Percentiles rank a stretch among this genome's conserved stretches.
phyloP scores from a whole-genome alignment of 1,140 invertebrate genomes.

The Habropoda laboriosa region DNA sequence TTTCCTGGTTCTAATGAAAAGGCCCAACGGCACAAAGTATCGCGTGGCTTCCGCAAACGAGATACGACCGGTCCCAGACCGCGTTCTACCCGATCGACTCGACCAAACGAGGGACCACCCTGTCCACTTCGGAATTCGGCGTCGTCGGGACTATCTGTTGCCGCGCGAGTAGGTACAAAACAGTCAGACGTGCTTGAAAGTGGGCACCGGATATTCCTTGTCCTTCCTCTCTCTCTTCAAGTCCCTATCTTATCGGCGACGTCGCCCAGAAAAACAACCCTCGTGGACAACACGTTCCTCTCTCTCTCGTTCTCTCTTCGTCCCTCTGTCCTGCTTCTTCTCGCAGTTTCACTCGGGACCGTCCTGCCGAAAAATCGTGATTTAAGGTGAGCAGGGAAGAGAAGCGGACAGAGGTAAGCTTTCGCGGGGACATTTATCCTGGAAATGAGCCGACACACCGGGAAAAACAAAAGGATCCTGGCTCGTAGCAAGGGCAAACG shows the following conservation, averaged over 20 bases:
- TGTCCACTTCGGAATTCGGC: conserved; percentile 40
- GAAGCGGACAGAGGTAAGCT: background rate
- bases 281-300: conserved; percentile 42
- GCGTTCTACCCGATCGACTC: conserved; percentile 44
- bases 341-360: background rate
- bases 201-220: conserved; percentile 55
- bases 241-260: conserved; percentile 69
- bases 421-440: conserved; percentile 46
- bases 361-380: conserved; percentile 59
- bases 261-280: conserved; percentile 54
- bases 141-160: conserved; percentile 56
- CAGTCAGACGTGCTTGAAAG: conserved; percentile 62
- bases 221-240: no score
- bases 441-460: conserved; percentile 42
- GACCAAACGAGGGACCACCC: conserved; percentile 53
- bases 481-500: background rate
- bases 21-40: conserved; percentile 47
- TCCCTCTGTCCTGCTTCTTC: background rate
- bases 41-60: conserved; percentile 60
- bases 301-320: background rate
- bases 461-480: conserved; percentile 57
- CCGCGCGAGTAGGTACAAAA: conserved; percentile 67
- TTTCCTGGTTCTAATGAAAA: conserved; percentile 55
- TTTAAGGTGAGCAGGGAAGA: conserved; percentile 58
- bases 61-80: conserved; percentile 44